A percentile compares a stretch with the other conserved stretches of the same genome.
These are phyloP conservation scores for Plutella xylostella DNA, from an alignment of 2,888 invertebrate species.

Conservation along the genomic window DNA sequence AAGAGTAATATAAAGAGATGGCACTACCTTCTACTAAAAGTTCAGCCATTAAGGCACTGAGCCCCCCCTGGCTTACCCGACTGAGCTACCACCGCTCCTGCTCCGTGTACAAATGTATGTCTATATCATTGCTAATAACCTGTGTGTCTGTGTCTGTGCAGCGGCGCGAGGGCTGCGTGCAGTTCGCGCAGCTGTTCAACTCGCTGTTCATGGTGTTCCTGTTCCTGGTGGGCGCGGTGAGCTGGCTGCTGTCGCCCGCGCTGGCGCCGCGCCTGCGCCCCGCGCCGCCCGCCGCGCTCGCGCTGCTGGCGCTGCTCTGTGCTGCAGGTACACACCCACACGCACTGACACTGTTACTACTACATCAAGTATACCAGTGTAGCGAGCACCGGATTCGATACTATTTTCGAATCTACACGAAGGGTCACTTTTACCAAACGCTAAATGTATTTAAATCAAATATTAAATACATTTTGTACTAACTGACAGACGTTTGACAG, in stretches of 20 bases:
- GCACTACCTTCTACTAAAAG: too few species aligned
- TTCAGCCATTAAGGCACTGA: background rate
- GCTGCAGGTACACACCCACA: conserved; percentile 32
- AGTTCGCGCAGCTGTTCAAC: conserved; percentile 49
- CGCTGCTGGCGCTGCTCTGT: conserved; percentile 27
- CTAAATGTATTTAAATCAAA: too few species aligned
- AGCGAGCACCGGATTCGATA: too few species aligned
- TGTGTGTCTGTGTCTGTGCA: conserved; percentile 24
- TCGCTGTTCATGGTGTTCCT: conserved; percentile 56
- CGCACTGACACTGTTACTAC: background rate
- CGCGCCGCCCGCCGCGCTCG: conserved; percentile 23
- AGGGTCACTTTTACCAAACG: too few species aligned
- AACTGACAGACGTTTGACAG: too few species aligned
- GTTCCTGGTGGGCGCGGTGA: conserved; percentile 49
- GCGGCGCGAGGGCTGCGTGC: conserved; percentile 46
- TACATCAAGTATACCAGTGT: too few species aligned
- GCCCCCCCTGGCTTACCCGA: background rate
- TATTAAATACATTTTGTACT: too few species aligned
- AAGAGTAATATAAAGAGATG: too few species aligned
- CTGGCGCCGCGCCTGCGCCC: conserved; percentile 27
- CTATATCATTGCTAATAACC: background rate
- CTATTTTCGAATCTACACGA: too few species aligned
- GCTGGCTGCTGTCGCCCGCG: conserved; percentile 44
- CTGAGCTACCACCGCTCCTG: background rate
- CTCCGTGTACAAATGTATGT: background rate